phyloP scores from a whole-genome alignment of 2,888 invertebrate genomes.

The Philhelius pedissequus region DNA sequence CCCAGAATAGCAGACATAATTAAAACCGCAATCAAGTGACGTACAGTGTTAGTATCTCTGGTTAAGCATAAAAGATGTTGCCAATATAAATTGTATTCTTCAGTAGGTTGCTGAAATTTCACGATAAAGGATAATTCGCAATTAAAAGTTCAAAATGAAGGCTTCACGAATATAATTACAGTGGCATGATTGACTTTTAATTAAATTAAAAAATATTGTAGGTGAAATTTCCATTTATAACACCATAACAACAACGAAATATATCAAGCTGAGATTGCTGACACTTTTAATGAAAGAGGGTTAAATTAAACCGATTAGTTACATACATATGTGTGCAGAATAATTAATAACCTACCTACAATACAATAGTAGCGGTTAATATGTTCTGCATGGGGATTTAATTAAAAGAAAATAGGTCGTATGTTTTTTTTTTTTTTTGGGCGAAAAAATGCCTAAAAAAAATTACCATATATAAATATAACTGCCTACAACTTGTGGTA shows the following conservation, averaged over 20 bases:
- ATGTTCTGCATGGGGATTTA: not conserved
- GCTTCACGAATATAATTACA: slow-evolving; percentile 11
- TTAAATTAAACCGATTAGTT: not conserved
- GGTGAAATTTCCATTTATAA: not conserved
- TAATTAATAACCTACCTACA: not conserved
- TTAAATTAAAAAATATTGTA: slow-evolving; percentile 31
- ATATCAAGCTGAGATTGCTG: not conserved
- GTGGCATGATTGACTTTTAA: slow-evolving; percentile 21
- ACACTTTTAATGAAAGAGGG: not conserved
- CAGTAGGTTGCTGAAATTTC: not conserved
- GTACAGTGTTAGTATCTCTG: not conserved
- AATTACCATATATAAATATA: too few species aligned
- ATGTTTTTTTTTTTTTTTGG: not conserved
- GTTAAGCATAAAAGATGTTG: not conserved
- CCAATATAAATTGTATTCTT: not conserved
- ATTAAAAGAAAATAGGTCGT: not conserved
- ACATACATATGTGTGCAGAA: too few species aligned
- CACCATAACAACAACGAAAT: not conserved
- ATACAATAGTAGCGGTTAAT: not conserved
- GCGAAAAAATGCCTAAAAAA: too few species aligned
- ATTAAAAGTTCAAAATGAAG: slow-evolving; percentile 20
- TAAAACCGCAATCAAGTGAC: not conserved
- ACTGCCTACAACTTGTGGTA: too few species aligned
- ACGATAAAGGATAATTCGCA: slow-evolving; percentile 11
- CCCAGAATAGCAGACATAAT: too few species aligned